Evolutionary conservation across 2,797 vertebrate genomes (phyloP).

Genomic region (Fistularia tabacaria): DNA sequence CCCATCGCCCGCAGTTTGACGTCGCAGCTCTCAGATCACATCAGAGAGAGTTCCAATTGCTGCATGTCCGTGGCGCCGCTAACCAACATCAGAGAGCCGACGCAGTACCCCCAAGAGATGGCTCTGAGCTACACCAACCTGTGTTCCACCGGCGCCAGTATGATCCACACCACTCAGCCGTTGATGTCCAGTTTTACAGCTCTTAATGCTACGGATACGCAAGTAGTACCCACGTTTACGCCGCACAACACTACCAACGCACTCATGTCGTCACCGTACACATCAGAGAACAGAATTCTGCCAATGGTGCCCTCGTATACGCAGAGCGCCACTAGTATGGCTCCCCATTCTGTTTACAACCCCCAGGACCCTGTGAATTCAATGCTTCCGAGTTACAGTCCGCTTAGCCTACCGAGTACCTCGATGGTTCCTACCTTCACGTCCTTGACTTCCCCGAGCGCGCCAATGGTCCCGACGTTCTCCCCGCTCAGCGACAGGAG

Average conservation of each 20-base stretch:
- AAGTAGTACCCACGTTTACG: slow-evolving; percentile 67
- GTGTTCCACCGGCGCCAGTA: slow-evolving; percentile 45
- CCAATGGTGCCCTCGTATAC: slow-evolving; percentile 52
- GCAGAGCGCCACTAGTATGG: slow-evolving; percentile 39
- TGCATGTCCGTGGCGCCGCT: slow-evolving; percentile 37
- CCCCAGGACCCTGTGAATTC: slow-evolving; percentile 44
- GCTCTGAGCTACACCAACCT: slow-evolving; percentile 44
- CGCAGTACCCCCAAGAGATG: slow-evolving; percentile 48
- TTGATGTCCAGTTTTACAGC: slow-evolving; percentile 59
- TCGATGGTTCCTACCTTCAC: slow-evolving; percentile 63
- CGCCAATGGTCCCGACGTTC: slow-evolving; percentile 45
- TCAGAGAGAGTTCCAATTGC: slow-evolving; percentile 44
- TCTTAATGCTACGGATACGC: slow-evolving; percentile 62
- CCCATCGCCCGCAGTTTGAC: slow-evolving; percentile 42
- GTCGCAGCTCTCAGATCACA: slow-evolving; percentile 46
- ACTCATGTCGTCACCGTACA: slow-evolving; percentile 52
- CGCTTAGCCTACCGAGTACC: slow-evolving; percentile 53
- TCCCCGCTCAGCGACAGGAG: slow-evolving; percentile 48
- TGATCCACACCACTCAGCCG: slow-evolving; percentile 42
- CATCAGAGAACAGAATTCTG: slow-evolving; percentile 52
- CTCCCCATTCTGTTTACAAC: slow-evolving; percentile 35
- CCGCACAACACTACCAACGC: slow-evolving; percentile 59
- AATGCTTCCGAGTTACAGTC: slow-evolving; percentile 49
- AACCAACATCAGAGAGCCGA: slow-evolving; percentile 30
- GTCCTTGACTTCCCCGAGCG: slow-evolving; percentile 42